Conservation (phyloP, 2,797 vertebrate species). For the Gymnocypris eckloni region DNA sequence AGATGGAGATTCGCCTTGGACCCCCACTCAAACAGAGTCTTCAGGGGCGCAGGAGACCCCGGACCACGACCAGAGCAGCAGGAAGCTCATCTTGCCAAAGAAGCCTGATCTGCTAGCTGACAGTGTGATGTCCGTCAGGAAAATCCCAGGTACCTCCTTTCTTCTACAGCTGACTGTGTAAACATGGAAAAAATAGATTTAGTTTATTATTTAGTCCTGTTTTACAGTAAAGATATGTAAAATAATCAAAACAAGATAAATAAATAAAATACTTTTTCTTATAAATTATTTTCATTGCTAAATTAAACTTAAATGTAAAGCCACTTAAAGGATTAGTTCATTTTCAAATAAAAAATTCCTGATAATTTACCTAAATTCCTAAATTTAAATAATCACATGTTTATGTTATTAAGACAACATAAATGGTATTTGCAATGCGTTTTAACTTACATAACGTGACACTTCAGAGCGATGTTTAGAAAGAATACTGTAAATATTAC, state of each 20-base stretch:
- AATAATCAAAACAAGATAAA: neutral
- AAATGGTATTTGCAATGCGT: neutral
- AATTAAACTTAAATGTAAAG: neutral
- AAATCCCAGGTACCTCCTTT: slow-evolving; percentile 59
- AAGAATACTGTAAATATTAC: neutral
- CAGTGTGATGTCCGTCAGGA: slow-evolving; percentile 67
- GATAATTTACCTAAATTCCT: too few relatives aligned
- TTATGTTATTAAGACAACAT: neutral
- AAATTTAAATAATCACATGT: neutral
- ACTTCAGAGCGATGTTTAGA: neutral
- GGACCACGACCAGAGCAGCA: slow-evolving; percentile 5
- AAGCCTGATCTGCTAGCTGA: slow-evolving; percentile 71
- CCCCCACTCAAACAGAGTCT: slow-evolving; percentile 30
- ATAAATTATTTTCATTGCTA: neutral
- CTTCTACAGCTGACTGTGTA: neutral
- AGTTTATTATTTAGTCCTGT: too few relatives aligned
- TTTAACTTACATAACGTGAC: neutral
- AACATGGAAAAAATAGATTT: too few relatives aligned
- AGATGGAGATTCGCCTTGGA: slow-evolving; percentile 72
- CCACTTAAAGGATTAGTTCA: neutral
- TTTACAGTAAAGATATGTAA: neutral
- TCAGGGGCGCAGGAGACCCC: slow-evolving; percentile 55
- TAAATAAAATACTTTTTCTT: neutral
- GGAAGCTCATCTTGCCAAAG: slow-evolving; percentile 69
- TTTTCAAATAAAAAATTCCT: too few relatives aligned